Evolutionary conservation across 2,797 vertebrate genomes (phyloP), one percentile per base, ranked within the genome.

Genomic region (Urophycis tenuis): DNA sequence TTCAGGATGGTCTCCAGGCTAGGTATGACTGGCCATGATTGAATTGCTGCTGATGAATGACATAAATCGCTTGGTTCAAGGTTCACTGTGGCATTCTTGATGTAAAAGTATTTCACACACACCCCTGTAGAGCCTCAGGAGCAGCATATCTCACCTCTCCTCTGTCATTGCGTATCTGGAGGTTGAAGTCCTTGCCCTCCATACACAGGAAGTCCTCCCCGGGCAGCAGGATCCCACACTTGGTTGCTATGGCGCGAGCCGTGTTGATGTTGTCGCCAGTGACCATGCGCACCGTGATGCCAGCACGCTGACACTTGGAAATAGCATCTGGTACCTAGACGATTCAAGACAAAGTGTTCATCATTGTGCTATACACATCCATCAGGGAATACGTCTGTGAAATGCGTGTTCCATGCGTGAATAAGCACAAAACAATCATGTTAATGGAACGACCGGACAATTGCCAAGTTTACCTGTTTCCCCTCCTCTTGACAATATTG

Each of bases 201-300:
- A 99, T 49, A 85, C 95, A 97, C 86, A 98, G 82, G 90, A 97
- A 99, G 80, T 98, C 96, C 71, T 98, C 96, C 2, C 93, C 93
- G 0, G 96, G 95, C 83, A 90, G 90, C 86, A 99, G 86, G 87
- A 99, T 98, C 85, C 97, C 96, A 67, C 98, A 99, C 88, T 99
- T 99, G 83, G 94, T 95, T 75, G 98, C 96, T 0, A 99, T 99
- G 89, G 98, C 97, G 0, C 97, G 94, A 29, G 98, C 98, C 0
- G 98, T 99, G 90, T 99, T 98, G 91, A 99, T 95, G 85, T 99
- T 99, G 92, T 99, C 98, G 31, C 98, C 98, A 0, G 98, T 99
- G 78, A 99, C 97, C 98, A 99, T 99, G 8, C 98, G 93, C 1
- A 99, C 97, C 0, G 96, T 98, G 88, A 99, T 99, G 14, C 98